Conservation (phyloP, 2,888 invertebrate genomes). For the Xestoiulus laeticollis region DNA sequence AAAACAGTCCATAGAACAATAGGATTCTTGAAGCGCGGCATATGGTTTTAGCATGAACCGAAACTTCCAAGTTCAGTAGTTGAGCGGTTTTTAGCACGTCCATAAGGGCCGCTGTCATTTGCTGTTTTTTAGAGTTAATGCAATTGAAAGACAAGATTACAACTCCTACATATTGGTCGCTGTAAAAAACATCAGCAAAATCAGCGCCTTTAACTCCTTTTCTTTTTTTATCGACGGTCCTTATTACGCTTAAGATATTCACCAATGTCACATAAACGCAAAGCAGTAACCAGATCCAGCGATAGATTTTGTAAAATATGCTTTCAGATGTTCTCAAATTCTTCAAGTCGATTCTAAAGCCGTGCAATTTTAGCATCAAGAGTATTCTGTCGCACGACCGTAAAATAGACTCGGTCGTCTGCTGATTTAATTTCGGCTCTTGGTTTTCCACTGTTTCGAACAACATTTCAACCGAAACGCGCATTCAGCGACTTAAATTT, state of each 20-base stretch:
- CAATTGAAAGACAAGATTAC: background rate
- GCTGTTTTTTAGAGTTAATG: background rate
- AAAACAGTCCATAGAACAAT: background rate
- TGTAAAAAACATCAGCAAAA: background rate
- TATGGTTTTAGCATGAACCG: background rate
- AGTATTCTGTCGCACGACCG: background rate
- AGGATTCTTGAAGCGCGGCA: background rate
- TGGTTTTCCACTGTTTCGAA: background rate
- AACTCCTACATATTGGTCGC: background rate
- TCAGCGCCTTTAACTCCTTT: background rate
- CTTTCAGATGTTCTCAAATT: background rate
- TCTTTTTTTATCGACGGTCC: background rate
- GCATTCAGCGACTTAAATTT: too few relatives aligned
- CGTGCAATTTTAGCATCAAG: background rate
- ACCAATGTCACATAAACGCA: background rate
- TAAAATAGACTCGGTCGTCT: background rate
- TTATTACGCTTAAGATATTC: background rate
- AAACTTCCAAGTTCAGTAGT: background rate
- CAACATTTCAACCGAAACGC: too few relatives aligned
- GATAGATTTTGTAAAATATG: background rate
- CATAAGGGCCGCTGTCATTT: background rate
- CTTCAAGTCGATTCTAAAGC: background rate
- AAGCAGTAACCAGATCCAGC: background rate
- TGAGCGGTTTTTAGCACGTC: background rate
- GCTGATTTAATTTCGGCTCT: background rate